Conservation (phyloP, 2,113 vertebrate species). For the Apteryx mantelli region DNA sequence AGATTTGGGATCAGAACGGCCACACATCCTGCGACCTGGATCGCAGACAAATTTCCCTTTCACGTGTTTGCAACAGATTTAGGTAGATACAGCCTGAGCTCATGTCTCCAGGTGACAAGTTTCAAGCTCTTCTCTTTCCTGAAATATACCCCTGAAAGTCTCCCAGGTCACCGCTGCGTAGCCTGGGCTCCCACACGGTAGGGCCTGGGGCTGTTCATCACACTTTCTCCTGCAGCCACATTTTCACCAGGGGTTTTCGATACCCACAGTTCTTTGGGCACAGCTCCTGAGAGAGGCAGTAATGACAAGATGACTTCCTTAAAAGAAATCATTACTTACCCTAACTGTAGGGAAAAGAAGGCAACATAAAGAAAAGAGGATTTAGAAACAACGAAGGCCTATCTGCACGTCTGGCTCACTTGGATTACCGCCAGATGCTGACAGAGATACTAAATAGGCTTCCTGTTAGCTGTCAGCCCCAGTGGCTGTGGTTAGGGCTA, state of each 20-base stretch:
- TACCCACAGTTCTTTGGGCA: not conserved
- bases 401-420: not conserved
- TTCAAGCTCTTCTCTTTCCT: not conserved
- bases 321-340: not conserved
- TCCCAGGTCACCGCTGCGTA: not conserved
- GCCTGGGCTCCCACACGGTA: not conserved
- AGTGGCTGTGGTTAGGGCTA: not conserved
- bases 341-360: not conserved
- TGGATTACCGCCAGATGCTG: not conserved
- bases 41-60: not conserved
- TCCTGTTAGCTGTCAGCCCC: not conserved
- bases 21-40: not conserved
- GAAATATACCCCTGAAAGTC: not conserved
- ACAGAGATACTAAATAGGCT: not conserved
- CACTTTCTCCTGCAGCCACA: not conserved
- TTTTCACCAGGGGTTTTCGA: not conserved
- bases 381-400: not conserved
- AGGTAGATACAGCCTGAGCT: not conserved
- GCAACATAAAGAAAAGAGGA: not conserved
- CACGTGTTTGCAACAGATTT: not conserved
- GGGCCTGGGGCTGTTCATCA: not conserved
- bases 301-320: not conserved
- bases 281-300: not conserved
- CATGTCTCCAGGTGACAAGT: not conserved
- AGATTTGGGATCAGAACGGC: not conserved